Conservation (phyloP, 1,140 invertebrate genomes). For the Penaeus japonicus region DNA sequence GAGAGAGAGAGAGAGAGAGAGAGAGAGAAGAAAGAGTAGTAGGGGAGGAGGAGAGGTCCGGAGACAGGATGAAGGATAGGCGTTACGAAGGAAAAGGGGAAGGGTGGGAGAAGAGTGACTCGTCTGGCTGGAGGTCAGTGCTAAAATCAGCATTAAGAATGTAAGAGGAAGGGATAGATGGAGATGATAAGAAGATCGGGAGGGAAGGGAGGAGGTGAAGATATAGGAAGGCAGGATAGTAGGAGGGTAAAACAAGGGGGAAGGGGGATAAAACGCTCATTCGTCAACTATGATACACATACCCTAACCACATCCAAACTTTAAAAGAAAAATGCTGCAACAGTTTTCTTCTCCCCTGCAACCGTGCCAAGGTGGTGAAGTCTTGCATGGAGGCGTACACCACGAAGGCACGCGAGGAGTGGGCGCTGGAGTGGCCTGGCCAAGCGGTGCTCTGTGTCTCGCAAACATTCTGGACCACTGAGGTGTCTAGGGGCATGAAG, state of each 20-base stretch:
- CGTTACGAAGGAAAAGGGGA: conserved; percentile 86
- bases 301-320: too few species aligned
- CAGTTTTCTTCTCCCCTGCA: too few species aligned
- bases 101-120: conserved; percentile 94
- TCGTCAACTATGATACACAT: too few species aligned
- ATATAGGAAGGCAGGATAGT: too few species aligned
- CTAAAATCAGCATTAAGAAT: conserved; percentile 88
- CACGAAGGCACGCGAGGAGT: conserved; percentile 73
- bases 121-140: conserved; percentile 85
- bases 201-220: too few species aligned
- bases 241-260: too few species aligned
- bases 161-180: conserved; percentile 60
- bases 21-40: too few species aligned
- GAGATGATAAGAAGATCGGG: neutral
- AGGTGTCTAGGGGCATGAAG: conserved; percentile 76
- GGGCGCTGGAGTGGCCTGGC: conserved; percentile 89
- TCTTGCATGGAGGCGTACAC: conserved; percentile 74
- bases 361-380: conserved; percentile 63
- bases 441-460: conserved; percentile 88
- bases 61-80: conserved; percentile 74
- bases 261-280: too few species aligned
- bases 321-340: too few species aligned
- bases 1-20: too few species aligned
- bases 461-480: conserved; percentile 87
- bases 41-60: too few species aligned